Evolutionary conservation across 2,888 invertebrate genomes (phyloP), one percentile per base, ranked within the genome.

Genomic region (Nomada fucata): DNA sequence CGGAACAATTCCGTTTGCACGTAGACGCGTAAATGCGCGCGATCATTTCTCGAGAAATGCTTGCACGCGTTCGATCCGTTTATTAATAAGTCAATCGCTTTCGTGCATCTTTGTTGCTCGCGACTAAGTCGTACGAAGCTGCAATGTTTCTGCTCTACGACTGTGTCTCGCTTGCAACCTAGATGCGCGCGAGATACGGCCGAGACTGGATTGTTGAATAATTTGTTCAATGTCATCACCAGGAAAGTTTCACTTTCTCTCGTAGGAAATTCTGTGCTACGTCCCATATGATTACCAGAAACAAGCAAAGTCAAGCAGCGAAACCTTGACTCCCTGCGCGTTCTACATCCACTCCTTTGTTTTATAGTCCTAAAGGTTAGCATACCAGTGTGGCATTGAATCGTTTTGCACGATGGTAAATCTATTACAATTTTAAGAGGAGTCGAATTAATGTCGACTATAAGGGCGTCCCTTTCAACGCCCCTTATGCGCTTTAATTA

Each of bases 21-120:
- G 64, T 67, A 52, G 76, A 81, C 81, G 83, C 83, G 87, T 79
- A 74, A 76, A 87, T 79, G 76, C 75, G 73, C 81, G 50, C 26
- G 71, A 83, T 73, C 52, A 80, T 76, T 76, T 44, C 65, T 81
- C 82, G 71, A 53, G 71, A 65, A 76, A 82, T 20, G 7, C n/a
- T 18, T 20, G 63, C 26, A n/a, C 23, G n/a, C 36, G 18, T 36
- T 60, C 42, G n/a, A n/a, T 29, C 50, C n/a, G n/a, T 13, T 10
- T 44, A 52, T 26, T 36, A 36, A 36, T 36, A 10, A 50, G 52
- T 52, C 26, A 15, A 67, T 23, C 20, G 57, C 50, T 59, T 59
- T 23, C 3, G 42, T 26, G 0, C n/a, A 63, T 63, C 36, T 36
- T 20, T 15, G n/a, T 15, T 60, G 29, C 10, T 11, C 26, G 13